Percentiles rank a stretch among this genome's conserved stretches.
These are phyloP conservation scores for Altica lythri DNA, from an alignment of 2,888 invertebrate species.

Conservation along the genomic window DNA sequence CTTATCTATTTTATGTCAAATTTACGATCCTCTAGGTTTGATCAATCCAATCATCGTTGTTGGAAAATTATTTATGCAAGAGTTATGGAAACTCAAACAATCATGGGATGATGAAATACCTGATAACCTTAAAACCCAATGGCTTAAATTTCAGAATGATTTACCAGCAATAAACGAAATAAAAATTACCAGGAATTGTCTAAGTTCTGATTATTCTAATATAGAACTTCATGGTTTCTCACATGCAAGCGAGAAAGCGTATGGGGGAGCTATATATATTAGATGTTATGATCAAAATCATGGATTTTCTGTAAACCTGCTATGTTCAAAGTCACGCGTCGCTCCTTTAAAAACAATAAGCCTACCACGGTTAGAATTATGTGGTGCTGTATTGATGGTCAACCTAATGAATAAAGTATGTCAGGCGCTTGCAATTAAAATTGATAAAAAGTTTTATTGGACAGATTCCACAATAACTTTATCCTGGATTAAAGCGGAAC, in stretches of 20 bases:
- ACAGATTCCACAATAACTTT: constrained; percentile 16
- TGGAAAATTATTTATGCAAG: background rate
- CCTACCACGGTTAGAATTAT: background rate
- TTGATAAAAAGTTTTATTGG: constrained; percentile 16
- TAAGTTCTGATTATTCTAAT: background rate
- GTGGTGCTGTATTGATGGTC: constrained; percentile 21
- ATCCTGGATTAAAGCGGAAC: constrained; percentile 23
- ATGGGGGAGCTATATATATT: background rate
- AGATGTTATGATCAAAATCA: constrained; percentile 17
- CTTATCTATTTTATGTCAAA: too few species aligned
- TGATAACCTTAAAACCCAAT: constrained; percentile 7
- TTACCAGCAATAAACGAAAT: constrained; percentile 19
- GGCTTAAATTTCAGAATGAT: constrained; percentile 19
- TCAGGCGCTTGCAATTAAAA: background rate
- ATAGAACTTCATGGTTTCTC: too few species aligned
- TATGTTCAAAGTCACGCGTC: constrained; percentile 43
- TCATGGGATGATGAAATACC: background rate
- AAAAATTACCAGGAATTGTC: constrained; percentile 24
- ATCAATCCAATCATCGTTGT: background rate
- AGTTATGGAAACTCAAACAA: background rate
- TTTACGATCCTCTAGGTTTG: background rate
- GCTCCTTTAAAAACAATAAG: constrained; percentile 29
- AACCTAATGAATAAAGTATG: constrained; percentile 7
- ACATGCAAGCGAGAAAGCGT: too few species aligned
- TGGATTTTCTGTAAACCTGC: constrained; percentile 32